phyloP scores from a whole-genome alignment of 2,888 invertebrate species.

The Cremastinae sp. region DNA sequence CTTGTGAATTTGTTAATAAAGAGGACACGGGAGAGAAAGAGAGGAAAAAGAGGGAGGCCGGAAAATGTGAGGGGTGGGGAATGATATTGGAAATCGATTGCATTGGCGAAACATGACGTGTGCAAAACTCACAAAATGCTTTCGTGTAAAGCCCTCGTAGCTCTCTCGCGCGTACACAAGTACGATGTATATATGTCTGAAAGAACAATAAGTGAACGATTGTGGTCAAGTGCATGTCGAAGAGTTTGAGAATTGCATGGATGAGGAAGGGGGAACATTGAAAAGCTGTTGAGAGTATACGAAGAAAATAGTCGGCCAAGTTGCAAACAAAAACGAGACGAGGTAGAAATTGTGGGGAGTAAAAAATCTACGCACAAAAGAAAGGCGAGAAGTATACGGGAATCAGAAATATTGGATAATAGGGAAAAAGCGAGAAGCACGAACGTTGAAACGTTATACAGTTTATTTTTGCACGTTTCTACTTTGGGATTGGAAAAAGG shows the following conservation, averaged over 20 bases:
- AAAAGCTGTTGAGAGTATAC: slow-evolving; percentile 21
- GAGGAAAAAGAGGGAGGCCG: slow-evolving; percentile 28
- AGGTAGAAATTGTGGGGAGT: not conserved
- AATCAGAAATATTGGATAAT: not conserved
- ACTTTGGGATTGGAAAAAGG: not conserved
- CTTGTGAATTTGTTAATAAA: slow-evolving; percentile 61
- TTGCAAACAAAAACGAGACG: slow-evolving; percentile 15
- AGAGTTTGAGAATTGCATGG: slow-evolving; percentile 18
- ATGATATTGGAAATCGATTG: slow-evolving; percentile 62
- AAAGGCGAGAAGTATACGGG: not conserved
- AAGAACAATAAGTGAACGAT: slow-evolving; percentile 18
- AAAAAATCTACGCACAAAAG: slow-evolving; percentile 3
- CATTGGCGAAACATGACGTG: slow-evolving; percentile 50
- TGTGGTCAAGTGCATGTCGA: slow-evolving; percentile 22
- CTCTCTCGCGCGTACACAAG: slow-evolving; percentile 23
- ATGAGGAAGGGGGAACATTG: slow-evolving; percentile 18
- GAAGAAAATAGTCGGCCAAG: not conserved
- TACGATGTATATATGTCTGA: not conserved
- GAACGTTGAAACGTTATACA: too few relatives aligned
- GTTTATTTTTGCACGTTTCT: too few relatives aligned
- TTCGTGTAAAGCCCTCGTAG: not conserved
- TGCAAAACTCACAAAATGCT: slow-evolving; percentile 43
- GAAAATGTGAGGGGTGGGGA: slow-evolving; percentile 28
- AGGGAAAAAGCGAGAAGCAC: not conserved
- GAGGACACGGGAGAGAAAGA: slow-evolving; percentile 30